Percentiles rank a stretch among this genome's conserved stretches.
Evolutionary conservation across 37 sponge, comb jelly and placozoan species (phyloP).

Genomic region (Hexactinellida sp.): DNA sequence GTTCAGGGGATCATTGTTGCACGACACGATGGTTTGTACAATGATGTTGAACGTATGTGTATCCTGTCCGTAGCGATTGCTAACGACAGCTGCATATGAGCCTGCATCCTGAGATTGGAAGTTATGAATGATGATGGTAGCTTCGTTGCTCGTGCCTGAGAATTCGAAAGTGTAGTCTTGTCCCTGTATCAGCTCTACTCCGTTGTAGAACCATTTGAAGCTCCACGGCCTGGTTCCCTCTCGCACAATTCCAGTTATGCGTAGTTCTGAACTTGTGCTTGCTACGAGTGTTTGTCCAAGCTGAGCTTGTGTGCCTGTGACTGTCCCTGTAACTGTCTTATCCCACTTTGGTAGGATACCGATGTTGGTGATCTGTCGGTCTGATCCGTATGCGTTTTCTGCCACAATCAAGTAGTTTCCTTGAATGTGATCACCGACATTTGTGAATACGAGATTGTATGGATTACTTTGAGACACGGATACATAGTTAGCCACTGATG

Average conservation of each 20-base stretch:
- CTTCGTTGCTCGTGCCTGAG: background rate
- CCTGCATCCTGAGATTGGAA: background rate
- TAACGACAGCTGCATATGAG: background rate
- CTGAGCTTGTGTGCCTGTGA: background rate
- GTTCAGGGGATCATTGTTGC: background rate
- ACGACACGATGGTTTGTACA: background rate
- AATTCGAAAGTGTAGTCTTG: background rate
- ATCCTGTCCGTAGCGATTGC: background rate
- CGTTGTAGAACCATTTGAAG: background rate
- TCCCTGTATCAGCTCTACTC: background rate
- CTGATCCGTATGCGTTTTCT: background rate
- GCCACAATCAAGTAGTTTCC: background rate
- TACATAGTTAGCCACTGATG: background rate
- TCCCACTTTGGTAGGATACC: conserved; percentile 12
- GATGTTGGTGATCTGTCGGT: background rate
- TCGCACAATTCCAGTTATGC: background rate
- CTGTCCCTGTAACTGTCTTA: background rate
- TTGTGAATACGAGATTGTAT: background rate
- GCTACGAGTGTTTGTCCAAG: background rate
- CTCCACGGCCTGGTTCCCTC: background rate
- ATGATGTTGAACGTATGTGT: background rate
- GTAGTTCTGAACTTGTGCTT: background rate
- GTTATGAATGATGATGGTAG: background rate
- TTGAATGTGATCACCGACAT: background rate
- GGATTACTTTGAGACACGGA: background rate